phyloP scores from a whole-genome alignment of 2,113 vertebrate species.

The Clarias batrachus region DNA sequence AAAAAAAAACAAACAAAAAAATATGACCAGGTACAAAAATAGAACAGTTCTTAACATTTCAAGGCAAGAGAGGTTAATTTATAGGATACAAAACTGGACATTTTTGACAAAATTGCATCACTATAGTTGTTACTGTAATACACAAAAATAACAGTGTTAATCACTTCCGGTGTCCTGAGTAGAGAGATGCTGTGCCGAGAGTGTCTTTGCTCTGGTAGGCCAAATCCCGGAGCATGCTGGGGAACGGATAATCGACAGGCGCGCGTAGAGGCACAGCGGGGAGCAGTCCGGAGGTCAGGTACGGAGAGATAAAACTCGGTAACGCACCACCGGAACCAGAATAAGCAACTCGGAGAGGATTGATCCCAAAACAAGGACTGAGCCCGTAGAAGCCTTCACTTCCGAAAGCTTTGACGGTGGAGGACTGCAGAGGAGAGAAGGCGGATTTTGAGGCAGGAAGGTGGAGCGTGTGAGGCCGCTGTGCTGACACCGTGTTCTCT shows the following conservation, averaged over 20 bases:
- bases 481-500: slow-evolving; percentile 3
- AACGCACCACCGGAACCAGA: slow-evolving; percentile 9
- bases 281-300: slow-evolving; percentile 31
- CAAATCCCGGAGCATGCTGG: slow-evolving; percentile 20
- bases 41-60: slow-evolving; percentile 21
- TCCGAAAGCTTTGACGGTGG: background rate
- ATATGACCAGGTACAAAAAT: slow-evolving; percentile 30
- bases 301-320: slow-evolving; percentile 31
- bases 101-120: background rate
- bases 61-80: slow-evolving; percentile 16
- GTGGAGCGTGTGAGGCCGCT: background rate
- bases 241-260: slow-evolving; percentile 18
- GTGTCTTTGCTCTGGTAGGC: slow-evolving; percentile 36
- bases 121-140: background rate
- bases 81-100: background rate
- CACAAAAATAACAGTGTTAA: background rate
- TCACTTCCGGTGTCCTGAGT: slow-evolving; percentile 25
- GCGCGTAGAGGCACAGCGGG: slow-evolving; percentile 22
- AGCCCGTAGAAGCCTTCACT: slow-evolving; percentile 17
- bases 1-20: slow-evolving; percentile 3
- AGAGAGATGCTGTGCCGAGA: background rate
- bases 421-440: slow-evolving; percentile 23
- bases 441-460: slow-evolving; percentile 12
- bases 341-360: slow-evolving; percentile 29
- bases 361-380: slow-evolving; percentile 37